Evolutionary conservation across 2,797 vertebrate species (phyloP), one percentile per base, ranked within the genome.

Genomic region (Hephaestus fuliginosus): DNA sequence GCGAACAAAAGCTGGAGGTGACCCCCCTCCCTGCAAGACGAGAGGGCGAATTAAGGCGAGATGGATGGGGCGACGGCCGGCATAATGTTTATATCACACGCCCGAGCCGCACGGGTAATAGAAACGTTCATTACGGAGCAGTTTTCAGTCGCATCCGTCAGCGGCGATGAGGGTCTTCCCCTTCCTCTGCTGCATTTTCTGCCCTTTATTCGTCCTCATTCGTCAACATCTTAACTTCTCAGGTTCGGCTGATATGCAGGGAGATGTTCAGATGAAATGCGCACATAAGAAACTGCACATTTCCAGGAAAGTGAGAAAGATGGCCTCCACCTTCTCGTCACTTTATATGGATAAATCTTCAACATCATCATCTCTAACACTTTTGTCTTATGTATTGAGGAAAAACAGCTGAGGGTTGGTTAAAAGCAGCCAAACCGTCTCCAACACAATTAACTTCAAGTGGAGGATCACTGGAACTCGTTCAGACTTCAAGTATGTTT

Each of bases 81-180:
- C 57, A 55, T 58, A 65, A 67, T 64, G 69, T 64, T 68, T 61
- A 11, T 9, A 74, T 79, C 30, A 30, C 57, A 60, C 0, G 4
- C 22, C 36, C 36, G 3, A 41, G 72, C 77, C 83, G 66, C 25
- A 17, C 36, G 4, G 52, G 78, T 30, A 20, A 69, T 84, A 84
- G 82, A 83, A 60, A 20, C 10, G 6, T 46, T 85, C 53, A 78
- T 87, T 86, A 80, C 1, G 2, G 63, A 43, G 56, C 51, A 22
- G 76, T 51, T 85, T 82, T 62, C 58, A 1, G 62, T 65, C 8
- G 56, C 64, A 22, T 83, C 77, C 65, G 82, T 87, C 64, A 86
- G 55, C 2, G 3, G 2, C 49, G 73, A 83, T 52, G 77, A 81
- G 56, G 56, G n/a, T 76, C 82, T 61, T 82, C 64, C 65, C 36